These are phyloP conservation scores for Drosophila leonis DNA, from an alignment of 2,888 invertebrate genomes.

Conservation along the genomic window DNA sequence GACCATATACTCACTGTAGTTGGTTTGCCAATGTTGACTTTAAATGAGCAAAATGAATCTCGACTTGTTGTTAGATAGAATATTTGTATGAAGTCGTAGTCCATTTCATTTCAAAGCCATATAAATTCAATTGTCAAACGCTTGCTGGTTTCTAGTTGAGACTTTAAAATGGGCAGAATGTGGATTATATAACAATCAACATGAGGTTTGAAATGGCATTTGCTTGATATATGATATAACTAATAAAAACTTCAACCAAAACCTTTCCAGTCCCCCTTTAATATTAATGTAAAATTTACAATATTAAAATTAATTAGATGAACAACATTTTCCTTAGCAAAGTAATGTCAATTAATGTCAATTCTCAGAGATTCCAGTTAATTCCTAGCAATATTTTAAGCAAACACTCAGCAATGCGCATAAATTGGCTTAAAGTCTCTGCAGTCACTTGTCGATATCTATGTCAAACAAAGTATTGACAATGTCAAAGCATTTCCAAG, in stretches of 20 bases:
- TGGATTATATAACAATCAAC: too few relatives aligned
- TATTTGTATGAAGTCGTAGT: too few relatives aligned
- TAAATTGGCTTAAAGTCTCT: conserved; percentile 3
- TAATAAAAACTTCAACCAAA: too few relatives aligned
- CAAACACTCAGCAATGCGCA: background rate
- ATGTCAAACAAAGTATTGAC: background rate
- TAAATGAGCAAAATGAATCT: conserved; percentile 2
- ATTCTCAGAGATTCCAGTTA: background rate
- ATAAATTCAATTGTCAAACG: too few relatives aligned
- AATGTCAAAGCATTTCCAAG: conserved; percentile 3
- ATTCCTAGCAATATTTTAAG: background rate
- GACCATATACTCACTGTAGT: background rate
- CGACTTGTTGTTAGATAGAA: background rate
- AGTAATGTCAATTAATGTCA: background rate
- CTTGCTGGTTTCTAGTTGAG: too few relatives aligned
- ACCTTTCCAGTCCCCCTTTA: too few relatives aligned
- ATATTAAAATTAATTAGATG: background rate
- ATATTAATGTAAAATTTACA: background rate
- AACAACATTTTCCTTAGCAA: background rate
- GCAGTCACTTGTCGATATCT: background rate
- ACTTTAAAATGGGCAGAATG: too few relatives aligned
- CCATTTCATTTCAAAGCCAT: background rate
- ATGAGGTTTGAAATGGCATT: too few relatives aligned
- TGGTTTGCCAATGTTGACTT: background rate
- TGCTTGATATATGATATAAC: too few relatives aligned